Percentiles rank a stretch among this genome's conserved stretches.
Evolutionary conservation across 2,797 vertebrate genomes (phyloP).

Genomic region (Artibeus lituratus): DNA sequence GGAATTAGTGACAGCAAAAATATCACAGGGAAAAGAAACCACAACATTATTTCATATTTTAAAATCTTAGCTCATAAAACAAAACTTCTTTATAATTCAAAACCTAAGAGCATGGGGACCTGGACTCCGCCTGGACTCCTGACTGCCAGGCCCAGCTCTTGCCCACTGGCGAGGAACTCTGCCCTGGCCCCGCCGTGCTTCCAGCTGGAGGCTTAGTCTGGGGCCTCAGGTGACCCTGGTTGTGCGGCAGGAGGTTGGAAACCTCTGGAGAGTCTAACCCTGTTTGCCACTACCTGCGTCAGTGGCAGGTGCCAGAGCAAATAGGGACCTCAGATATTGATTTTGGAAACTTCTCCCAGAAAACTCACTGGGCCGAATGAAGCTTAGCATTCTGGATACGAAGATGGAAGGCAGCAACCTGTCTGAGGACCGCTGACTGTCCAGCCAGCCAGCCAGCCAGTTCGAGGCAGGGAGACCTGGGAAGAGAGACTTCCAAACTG

Average conservation of each 20-base stretch:
- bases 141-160: not conserved
- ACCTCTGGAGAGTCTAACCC: slow-evolving; percentile 31
- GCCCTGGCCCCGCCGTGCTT: not conserved
- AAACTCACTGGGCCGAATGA: slow-evolving; percentile 55
- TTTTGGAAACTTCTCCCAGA: slow-evolving; percentile 70
- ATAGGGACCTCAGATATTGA: slow-evolving; percentile 56
- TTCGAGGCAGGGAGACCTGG: not conserved
- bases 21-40: not conserved
- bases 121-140: not conserved
- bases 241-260: not conserved
- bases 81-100: slow-evolving; percentile 29
- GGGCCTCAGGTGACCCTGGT: slow-evolving; percentile 56
- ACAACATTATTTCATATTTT: not conserved
- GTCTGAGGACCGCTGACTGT: not conserved
- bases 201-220: not conserved
- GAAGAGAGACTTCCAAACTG: not conserved
- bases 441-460: slow-evolving; percentile 27
- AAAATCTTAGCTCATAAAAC: not conserved
- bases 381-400: slow-evolving; percentile 46
- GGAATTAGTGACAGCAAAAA: not conserved
- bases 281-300: slow-evolving; percentile 28
- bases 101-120: not conserved
- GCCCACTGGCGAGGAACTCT: not conserved
- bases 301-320: slow-evolving; percentile 66
- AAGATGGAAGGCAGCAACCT: not conserved